Evolutionary conservation across 2,797 vertebrate genomes (phyloP).

Genomic region (Brachymystax lenok): DNA sequence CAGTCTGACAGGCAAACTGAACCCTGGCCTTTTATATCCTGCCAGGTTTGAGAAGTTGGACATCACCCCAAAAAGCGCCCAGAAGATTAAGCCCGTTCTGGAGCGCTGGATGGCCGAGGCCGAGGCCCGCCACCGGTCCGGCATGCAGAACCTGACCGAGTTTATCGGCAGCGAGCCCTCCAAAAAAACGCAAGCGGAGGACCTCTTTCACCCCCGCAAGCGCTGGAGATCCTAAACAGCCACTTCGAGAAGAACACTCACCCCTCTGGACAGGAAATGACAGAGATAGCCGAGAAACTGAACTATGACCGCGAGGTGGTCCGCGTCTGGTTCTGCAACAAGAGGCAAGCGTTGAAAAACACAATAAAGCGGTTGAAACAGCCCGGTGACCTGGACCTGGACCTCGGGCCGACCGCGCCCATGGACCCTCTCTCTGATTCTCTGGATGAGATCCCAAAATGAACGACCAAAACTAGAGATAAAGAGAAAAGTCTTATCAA

Average conservation of each 20-base stretch:
- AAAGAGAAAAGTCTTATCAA: slow-evolving; percentile 48
- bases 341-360: slow-evolving; percentile 99
- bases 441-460: slow-evolving; percentile 92
- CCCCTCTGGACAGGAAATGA: slow-evolving; percentile 99
- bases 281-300: slow-evolving; percentile 98
- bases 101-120: slow-evolving; percentile 99
- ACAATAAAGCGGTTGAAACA: slow-evolving; percentile 97
- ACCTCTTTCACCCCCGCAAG: slow-evolving; percentile 99
- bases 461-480: slow-evolving; percentile 33
- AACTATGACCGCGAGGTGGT: slow-evolving; percentile 99
- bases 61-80: slow-evolving; percentile 99
- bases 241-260: slow-evolving; percentile 99
- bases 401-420: slow-evolving; percentile 80
- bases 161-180: slow-evolving; percentile 99
- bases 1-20: slow-evolving; percentile 99
- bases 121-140: slow-evolving; percentile 99
- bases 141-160: slow-evolving; percentile 99
- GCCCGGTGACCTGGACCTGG: slow-evolving; percentile 42
- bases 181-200: slow-evolving; percentile 99
- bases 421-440: slow-evolving; percentile 94
- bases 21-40: slow-evolving; percentile 99
- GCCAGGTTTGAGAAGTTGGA: slow-evolving; percentile 99
- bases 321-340: slow-evolving; percentile 99
- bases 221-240: slow-evolving; percentile 99
- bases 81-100: slow-evolving; percentile 99